phyloP scores from a whole-genome alignment of 1,140 invertebrate species.

The Panonychus citri region DNA sequence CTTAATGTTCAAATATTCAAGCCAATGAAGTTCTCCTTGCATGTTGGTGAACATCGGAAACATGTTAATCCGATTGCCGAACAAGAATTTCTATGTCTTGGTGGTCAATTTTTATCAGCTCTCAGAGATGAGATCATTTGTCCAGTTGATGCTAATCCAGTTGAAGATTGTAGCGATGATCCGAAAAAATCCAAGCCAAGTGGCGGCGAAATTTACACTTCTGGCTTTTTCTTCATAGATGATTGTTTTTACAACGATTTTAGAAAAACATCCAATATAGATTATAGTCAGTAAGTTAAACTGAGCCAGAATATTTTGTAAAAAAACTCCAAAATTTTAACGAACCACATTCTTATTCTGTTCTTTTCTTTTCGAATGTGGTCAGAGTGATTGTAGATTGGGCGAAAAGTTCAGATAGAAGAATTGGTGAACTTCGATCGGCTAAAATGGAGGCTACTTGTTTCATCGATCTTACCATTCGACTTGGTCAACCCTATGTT shows the following conservation, averaged over 20 bases:
- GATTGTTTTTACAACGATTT: constrained; percentile 52
- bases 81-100: constrained; percentile 34
- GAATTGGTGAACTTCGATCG: constrained; percentile 31
- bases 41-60: background rate
- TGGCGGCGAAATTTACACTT: constrained; percentile 37
- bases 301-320: background rate
- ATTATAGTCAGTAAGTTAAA: constrained; percentile 32
- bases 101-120: constrained; percentile 34
- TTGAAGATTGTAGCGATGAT: constrained; percentile 35
- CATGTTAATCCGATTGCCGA: constrained; percentile 6
- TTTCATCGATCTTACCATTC: constrained; percentile 36
- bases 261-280: constrained; percentile 30
- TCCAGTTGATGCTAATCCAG: constrained; percentile 34
- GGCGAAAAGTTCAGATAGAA: constrained; percentile 25
- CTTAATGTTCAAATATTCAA: constrained; percentile 13
- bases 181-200: constrained; percentile 23
- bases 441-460: constrained; percentile 33
- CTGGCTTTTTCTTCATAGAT: constrained; percentile 52
- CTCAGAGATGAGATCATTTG: constrained; percentile 42
- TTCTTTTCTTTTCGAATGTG: constrained; percentile 2
- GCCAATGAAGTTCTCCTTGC: background rate
- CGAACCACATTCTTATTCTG: background rate
- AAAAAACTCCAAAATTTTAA: background rate
- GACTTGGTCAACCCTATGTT: constrained; percentile 50
- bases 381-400: constrained; percentile 34